phyloP scores from a whole-genome alignment of 2,888 invertebrate genomes.

The Cremastobaeus sp. region DNA sequence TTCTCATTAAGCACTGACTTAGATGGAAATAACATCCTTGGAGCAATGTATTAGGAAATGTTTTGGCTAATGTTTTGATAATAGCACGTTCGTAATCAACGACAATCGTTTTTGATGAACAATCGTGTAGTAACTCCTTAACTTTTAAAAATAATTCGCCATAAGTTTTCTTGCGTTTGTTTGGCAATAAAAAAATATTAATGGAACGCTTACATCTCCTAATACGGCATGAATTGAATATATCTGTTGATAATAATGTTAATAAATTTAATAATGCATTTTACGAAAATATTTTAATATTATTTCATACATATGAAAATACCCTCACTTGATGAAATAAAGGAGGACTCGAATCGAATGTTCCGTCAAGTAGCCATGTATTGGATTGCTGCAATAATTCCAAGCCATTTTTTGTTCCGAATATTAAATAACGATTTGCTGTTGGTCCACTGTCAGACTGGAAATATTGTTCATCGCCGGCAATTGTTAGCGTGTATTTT shows the following conservation, averaged over 20 bases:
- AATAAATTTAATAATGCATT: background rate
- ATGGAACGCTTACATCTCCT: background rate
- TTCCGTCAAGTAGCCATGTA: conserved; percentile 4
- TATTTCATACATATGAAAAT: background rate
- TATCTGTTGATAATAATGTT: conserved; percentile 11
- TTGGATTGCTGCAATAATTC: background rate
- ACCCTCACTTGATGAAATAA: conserved; percentile 4
- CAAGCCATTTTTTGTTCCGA: background rate
- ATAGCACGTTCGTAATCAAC: background rate
- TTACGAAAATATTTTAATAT: background rate
- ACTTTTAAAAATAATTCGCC: background rate
- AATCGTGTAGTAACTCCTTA: background rate
- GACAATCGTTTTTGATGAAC: background rate
- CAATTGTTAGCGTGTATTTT: background rate
- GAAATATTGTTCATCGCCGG: background rate
- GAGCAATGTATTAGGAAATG: background rate
- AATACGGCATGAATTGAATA: conserved; percentile 7
- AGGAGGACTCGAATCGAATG: conserved; percentile 3
- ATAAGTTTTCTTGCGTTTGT: conserved; percentile 6
- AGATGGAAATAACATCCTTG: conserved; percentile 7
- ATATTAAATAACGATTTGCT: background rate
- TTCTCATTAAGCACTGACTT: background rate
- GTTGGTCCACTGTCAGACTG: background rate
- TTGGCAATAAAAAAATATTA: background rate
- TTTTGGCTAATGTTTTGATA: background rate